Evolutionary conservation across 2,888 invertebrate species (phyloP).

Genomic region (Iselma pallidipennis): DNA sequence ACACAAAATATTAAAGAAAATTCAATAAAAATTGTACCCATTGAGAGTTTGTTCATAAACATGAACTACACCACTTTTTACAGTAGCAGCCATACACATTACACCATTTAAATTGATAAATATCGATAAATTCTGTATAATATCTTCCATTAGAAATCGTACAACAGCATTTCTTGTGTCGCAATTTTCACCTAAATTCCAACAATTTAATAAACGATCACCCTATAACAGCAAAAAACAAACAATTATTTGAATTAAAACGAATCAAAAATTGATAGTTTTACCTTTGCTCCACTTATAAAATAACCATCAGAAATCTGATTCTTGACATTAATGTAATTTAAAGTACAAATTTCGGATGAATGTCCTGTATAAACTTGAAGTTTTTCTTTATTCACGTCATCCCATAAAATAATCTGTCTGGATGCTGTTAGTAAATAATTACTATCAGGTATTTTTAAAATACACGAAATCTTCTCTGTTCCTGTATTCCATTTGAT

Average conservation of each 20-base stretch:
- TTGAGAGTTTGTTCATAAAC: conserved; percentile 77
- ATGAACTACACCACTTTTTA: conserved; percentile 78
- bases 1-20: background rate
- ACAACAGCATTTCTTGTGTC: conserved; percentile 59
- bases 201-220: conserved; percentile 58
- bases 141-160: conserved; percentile 72
- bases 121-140: conserved; percentile 61
- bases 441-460: conserved; percentile 61
- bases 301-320: conserved; percentile 50
- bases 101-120: conserved; percentile 58
- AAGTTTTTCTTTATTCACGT: conserved; percentile 62
- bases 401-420: conserved; percentile 67
- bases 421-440: conserved; percentile 52
- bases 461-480: conserved; percentile 62
- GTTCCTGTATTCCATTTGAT: conserved; percentile 70
- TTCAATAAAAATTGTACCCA: conserved; percentile 61
- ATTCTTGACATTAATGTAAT: conserved; percentile 45
- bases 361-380: conserved; percentile 69
- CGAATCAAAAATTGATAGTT: background rate
- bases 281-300: conserved; percentile 56
- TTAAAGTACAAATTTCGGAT: conserved; percentile 60
- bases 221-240: conserved; percentile 44
- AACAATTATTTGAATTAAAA: conserved; percentile 6
- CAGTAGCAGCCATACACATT: conserved; percentile 61
- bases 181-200: conserved; percentile 56